Percentiles rank a stretch among this genome's conserved stretches.
Evolutionary conservation across 2,113 vertebrate genomes (phyloP).

Genomic region (Galemys pyrenaicus): DNA sequence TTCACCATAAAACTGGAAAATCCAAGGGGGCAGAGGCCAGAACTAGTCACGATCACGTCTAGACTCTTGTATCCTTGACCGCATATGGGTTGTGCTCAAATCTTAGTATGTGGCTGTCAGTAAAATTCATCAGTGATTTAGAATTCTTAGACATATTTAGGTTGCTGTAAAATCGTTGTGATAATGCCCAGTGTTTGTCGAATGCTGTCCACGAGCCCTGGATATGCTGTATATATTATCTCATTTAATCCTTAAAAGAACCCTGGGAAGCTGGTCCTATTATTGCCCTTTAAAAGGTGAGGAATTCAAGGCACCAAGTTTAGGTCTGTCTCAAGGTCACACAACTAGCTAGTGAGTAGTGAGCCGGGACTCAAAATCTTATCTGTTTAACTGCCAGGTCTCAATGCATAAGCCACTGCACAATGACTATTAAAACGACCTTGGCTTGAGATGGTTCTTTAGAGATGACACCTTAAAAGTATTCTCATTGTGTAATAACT

Average conservation of each 20-base stretch:
- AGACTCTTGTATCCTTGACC: neutral
- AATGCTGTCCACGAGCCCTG: neutral
- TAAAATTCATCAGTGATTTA: neutral
- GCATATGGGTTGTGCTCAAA: neutral
- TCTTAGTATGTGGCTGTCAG: neutral
- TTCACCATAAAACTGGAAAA: neutral
- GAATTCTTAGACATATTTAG: conserved; percentile 1
- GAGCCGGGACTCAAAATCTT: neutral
- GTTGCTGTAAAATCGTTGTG: neutral
- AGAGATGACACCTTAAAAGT: neutral
- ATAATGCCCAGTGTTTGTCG: neutral
- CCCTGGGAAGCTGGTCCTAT: neutral
- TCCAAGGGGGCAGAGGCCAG: neutral
- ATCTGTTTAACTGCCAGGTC: neutral
- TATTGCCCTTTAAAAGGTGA: neutral
- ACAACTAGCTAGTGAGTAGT: neutral
- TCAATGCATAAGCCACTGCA: neutral
- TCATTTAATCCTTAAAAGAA: conserved; percentile 20
- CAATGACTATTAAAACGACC: neutral
- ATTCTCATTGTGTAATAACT: neutral
- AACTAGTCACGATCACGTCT: neutral
- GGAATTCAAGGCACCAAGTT: neutral
- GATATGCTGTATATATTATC: neutral
- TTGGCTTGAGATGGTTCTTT: neutral
- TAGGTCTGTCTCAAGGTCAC: neutral